Evolutionary conservation across 2,888 invertebrate species (phyloP).

Genomic region (Aquatica leii): DNA sequence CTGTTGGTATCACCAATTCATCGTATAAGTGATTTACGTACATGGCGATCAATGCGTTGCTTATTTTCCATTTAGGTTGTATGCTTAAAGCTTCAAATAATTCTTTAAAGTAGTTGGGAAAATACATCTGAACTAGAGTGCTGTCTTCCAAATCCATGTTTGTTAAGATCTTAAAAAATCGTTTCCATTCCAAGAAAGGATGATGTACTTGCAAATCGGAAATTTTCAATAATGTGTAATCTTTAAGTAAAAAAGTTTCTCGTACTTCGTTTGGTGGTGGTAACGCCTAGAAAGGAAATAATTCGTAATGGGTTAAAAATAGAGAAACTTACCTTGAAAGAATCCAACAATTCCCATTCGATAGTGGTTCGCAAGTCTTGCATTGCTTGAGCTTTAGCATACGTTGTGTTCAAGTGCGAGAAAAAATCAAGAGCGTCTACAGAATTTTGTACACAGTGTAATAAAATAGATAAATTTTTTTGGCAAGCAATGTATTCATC

Average conservation of each 20-base stretch:
- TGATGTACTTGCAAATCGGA: constrained; percentile 41
- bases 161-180: constrained; percentile 42
- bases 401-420: constrained; percentile 11
- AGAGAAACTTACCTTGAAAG: constrained; percentile 39
- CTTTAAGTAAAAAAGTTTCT: constrained; percentile 28
- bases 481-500: constrained; percentile 40
- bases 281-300: constrained; percentile 26
- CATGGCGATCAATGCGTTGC: constrained; percentile 46
- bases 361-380: constrained; percentile 38
- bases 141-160: constrained; percentile 33
- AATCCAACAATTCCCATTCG: constrained; percentile 44
- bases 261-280: constrained; percentile 30
- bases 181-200: constrained; percentile 43
- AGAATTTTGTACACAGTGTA: constrained; percentile 42
- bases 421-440: constrained; percentile 40
- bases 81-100: constrained; percentile 24
- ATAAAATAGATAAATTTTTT: constrained; percentile 40
- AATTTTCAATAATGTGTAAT: constrained; percentile 33
- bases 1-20: constrained; percentile 44
- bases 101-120: constrained; percentile 38
- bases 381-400: constrained; percentile 27
- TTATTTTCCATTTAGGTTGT: constrained; percentile 30
- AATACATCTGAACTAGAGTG: constrained; percentile 44
- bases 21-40: constrained; percentile 47
- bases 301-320: background rate